Evolutionary conservation across 2,113 vertebrate genomes (phyloP), one percentile per base, ranked within the genome.

Genomic region (Cololabis saira): DNA sequence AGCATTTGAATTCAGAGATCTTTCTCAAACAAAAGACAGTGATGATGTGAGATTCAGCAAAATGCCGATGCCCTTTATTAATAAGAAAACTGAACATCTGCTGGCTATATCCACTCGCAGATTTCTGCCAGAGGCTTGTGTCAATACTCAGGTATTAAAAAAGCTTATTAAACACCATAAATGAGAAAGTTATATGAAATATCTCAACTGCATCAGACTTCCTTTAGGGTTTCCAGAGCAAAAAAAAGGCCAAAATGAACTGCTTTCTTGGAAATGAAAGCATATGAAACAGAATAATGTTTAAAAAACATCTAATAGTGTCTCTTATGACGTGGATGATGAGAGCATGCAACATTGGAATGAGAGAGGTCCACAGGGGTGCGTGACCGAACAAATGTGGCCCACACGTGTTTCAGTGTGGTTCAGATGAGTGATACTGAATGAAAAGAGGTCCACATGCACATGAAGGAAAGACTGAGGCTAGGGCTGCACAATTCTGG

Each of bases 151-250:
- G 11, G 45, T 48, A 17, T 61, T 37, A 5, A 71, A 62, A n/a
- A 68, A 64, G 57, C 74, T 49, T 62, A 65, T 75, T 57, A 71
- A 78, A 75, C 54, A 74, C 54, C 22, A 54, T 45, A 2, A 45
- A 19, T 7, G 21, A 42, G 40, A 42, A 18, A 42, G 24, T 27
- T 24, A 9, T 13, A 24, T 13, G 16, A 21, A 22, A 43, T 53
- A 33, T 30, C 30, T 15, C 4, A 44, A 7, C 12, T 33, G 11
- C 16, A 33, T 53, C 24, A 27, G 24, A 53, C 30, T 30, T 30
- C 22, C 49, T 24, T 2, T 4, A 1, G 13, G 14, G 16, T 15
- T 27, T 16, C 2, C 24, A 16, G 14, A 5, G 21, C 14, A 15
- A 21, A 2, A 12, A 14, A 52, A 27, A 27, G 5, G 24, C 12